Evolutionary conservation across 2,113 vertebrate species (phyloP).

Genomic region (Pluvianellus socialis): DNA sequence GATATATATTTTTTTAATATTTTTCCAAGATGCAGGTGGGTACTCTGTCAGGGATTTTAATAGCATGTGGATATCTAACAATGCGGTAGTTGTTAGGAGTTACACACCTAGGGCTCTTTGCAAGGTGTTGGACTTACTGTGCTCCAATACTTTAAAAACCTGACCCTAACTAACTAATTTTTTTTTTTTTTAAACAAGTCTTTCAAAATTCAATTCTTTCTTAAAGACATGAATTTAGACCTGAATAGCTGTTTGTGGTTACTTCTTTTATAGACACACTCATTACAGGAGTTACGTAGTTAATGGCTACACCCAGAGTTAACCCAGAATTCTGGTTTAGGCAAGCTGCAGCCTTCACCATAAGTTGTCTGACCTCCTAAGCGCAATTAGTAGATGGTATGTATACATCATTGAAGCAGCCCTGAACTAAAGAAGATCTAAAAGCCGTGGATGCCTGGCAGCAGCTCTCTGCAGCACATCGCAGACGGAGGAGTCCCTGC

Average conservation of each 20-base stretch:
- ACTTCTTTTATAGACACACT: neutral
- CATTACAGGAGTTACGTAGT: neutral
- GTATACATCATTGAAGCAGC: neutral
- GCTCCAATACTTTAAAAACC: neutral
- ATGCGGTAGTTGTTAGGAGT: neutral
- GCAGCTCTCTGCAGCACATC: neutral
- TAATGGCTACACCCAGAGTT: neutral
- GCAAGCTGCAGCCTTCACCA: neutral
- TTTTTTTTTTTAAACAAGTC: neutral
- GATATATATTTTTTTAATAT: neutral
- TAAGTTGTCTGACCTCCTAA: neutral
- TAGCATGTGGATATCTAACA: neutral
- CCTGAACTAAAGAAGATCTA: neutral
- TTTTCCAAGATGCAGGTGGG: neutral
- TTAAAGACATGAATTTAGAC: neutral
- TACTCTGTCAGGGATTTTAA: neutral
- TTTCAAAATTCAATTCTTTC: neutral
- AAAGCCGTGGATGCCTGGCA: neutral
- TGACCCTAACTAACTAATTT: neutral
- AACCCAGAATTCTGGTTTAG: neutral
- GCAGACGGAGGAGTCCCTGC: neutral
- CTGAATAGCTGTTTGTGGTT: neutral
- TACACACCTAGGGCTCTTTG: neutral
- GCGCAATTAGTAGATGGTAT: neutral
- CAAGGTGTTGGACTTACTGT: neutral